Evolutionary conservation across 2,113 vertebrate genomes (phyloP).

Genomic region (Brachypteracias leptosomus): DNA sequence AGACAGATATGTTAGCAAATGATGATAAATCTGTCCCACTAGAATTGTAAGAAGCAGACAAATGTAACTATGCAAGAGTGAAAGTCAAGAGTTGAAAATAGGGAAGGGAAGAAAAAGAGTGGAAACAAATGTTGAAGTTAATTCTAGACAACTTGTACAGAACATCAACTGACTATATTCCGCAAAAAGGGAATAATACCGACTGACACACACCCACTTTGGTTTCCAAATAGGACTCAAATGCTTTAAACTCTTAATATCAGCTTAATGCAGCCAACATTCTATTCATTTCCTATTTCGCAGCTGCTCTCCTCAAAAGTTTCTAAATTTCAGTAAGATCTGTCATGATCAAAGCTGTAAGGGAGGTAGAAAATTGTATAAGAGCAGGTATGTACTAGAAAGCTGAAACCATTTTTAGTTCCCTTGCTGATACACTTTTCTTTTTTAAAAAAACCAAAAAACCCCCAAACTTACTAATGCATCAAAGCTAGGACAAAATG

Average conservation of each 20-base stretch:
- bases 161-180: slow-evolving; percentile 66
- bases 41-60: slow-evolving; percentile 90
- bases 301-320: background rate
- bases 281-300: background rate
- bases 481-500: background rate
- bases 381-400: slow-evolving; percentile 13
- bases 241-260: slow-evolving; percentile 44
- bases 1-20: slow-evolving; percentile 97
- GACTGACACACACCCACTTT: slow-evolving; percentile 73
- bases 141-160: slow-evolving; percentile 80
- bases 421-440: background rate
- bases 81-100: slow-evolving; percentile 74
- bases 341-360: slow-evolving; percentile 12
- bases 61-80: slow-evolving; percentile 87
- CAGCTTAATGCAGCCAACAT: background rate
- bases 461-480: background rate
- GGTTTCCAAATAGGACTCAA: slow-evolving; percentile 19
- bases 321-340: background rate
- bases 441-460: background rate
- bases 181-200: slow-evolving; percentile 58
- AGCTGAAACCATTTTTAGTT: slow-evolving; percentile 45
- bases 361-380: background rate
- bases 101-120: slow-evolving; percentile 67
- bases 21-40: slow-evolving; percentile 98
- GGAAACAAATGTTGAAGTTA: slow-evolving; percentile 86